Base-by-base conservation (phyloP, 2,888 invertebrate genomes). In the Galeopsomyia nigrocyanea region DNA sequence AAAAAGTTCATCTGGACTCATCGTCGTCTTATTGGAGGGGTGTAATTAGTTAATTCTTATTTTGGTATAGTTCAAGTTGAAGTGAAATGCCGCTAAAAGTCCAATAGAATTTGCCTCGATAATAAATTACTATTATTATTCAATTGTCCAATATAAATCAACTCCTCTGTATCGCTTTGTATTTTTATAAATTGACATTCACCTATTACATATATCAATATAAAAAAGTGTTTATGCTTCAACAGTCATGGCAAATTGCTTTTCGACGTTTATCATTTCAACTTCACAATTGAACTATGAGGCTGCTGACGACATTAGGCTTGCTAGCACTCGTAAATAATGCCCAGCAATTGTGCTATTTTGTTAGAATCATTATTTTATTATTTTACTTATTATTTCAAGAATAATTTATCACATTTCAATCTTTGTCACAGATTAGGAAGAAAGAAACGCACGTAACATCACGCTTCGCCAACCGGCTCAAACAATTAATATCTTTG, bases 271-370 rank as follows among this genome's bases (percentile, higher is more conserved):
- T 76, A 77, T 76, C 77, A 77, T 79, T 79, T 79, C 77, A 77
- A 71, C 76, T 78, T 79, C 79, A 77, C 77, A 75, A 78, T 77
- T 75, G 77, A 77, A 79, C 77, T 78, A 78, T 76, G 79, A 79
- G 78, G 70, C 81, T 80, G 83, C 82, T 83, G 83, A 83, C 82
- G 83, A 82, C 81, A 83, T 83, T 83, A 85, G 84, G 84, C 84
- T 84, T 83, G 83, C 83, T 83, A 84, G 84, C 85, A 85, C 83
- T 85, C 84, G 82, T 83, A 85, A 85, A 84, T 84, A 84, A 84
- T 85, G 83, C 83, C 84, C 84, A 84, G 85, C 83, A 83, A 84
- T 83, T 84, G 82, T 85, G 83, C 83, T 83, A 83, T 84, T 83
- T 81, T 79, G 78, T 82, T 81, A 78, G 77, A 71, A 69, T 78